These are phyloP conservation scores for Biston betularia DNA, from an alignment of 2,888 invertebrate genomes.

Conservation along the genomic window DNA sequence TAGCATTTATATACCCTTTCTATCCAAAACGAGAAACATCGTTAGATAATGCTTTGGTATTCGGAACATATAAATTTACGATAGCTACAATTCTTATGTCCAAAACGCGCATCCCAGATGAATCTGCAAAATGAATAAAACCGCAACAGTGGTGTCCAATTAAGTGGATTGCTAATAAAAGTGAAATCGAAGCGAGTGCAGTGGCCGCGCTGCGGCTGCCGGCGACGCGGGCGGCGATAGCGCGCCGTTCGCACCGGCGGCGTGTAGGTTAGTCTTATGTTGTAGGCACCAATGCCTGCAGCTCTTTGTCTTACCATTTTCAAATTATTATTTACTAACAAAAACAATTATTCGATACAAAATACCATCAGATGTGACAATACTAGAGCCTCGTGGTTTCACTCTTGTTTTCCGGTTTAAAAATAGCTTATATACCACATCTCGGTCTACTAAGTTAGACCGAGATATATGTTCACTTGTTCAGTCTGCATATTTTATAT, in stretches of 20 bases:
- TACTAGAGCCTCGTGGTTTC: too few relatives aligned
- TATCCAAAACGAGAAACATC: neutral
- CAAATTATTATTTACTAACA: too few relatives aligned
- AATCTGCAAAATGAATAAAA: slow-evolving; percentile 82
- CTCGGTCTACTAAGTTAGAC: too few relatives aligned
- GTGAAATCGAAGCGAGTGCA: slow-evolving; percentile 85
- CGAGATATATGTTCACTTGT: too few relatives aligned
- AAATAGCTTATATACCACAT: too few relatives aligned
- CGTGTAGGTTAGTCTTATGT: neutral
- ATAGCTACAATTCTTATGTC: slow-evolving; percentile 49
- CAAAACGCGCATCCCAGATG: slow-evolving; percentile 69
- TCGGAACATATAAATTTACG: slow-evolving; percentile 9
- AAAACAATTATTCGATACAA: too few relatives aligned
- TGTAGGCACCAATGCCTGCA: slow-evolving; percentile 19
- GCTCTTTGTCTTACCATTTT: slow-evolving; percentile 5
- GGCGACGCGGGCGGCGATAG: slow-evolving; percentile 33
- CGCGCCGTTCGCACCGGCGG: slow-evolving; percentile 28
- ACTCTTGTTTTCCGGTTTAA: too few relatives aligned
- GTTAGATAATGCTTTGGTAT: slow-evolving; percentile 4
- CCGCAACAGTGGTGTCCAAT: slow-evolving; percentile 84
- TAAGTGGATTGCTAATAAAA: slow-evolving; percentile 86
- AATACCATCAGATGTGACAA: too few relatives aligned
- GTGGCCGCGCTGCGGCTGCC: slow-evolving; percentile 71
- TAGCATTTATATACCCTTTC: neutral
- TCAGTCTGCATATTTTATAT: too few relatives aligned